These are phyloP conservation scores for Aporrectodea caliginosa DNA, from an alignment of 1,140 invertebrate genomes.

Conservation along the genomic window DNA sequence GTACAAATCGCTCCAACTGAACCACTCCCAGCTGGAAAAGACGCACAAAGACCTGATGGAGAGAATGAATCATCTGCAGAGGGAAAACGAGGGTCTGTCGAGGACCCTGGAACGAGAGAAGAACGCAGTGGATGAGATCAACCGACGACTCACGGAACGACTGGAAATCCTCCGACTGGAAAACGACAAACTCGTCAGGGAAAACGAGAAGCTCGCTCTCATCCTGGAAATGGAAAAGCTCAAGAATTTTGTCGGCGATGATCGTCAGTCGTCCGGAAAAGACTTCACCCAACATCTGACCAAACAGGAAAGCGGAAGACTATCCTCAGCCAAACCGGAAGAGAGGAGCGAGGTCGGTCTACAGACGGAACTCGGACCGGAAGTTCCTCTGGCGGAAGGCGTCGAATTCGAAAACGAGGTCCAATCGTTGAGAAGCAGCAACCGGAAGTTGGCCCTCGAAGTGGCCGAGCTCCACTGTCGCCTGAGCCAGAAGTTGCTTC, in stretches of 20 bases:
- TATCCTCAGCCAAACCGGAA: too few relatives aligned
- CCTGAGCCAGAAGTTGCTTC: background rate
- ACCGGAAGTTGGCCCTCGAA: background rate
- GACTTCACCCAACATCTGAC: too few relatives aligned
- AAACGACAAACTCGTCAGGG: background rate
- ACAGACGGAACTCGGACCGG: background rate
- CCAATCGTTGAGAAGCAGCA: background rate
- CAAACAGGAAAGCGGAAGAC: too few relatives aligned
- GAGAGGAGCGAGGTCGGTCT: background rate
- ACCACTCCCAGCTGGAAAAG: background rate
- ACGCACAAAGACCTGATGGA: background rate
- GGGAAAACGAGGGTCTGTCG: background rate
- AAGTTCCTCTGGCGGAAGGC: background rate
- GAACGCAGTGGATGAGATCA: background rate
- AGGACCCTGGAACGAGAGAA: background rate
- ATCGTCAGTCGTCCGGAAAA: background rate
- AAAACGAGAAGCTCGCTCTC: background rate
- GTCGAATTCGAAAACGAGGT: background rate
- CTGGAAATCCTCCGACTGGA: background rate
- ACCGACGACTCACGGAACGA: background rate
- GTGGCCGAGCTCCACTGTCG: background rate
- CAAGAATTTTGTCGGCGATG: background rate
- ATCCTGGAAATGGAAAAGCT: background rate
- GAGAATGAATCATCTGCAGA: background rate
- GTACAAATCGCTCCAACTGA: background rate